A percentile compares a stretch with the other conserved stretches of the same genome.
Evolutionary conservation across 2,113 vertebrate species (phyloP).

Genomic region (Microcebus lehilahytsara): DNA sequence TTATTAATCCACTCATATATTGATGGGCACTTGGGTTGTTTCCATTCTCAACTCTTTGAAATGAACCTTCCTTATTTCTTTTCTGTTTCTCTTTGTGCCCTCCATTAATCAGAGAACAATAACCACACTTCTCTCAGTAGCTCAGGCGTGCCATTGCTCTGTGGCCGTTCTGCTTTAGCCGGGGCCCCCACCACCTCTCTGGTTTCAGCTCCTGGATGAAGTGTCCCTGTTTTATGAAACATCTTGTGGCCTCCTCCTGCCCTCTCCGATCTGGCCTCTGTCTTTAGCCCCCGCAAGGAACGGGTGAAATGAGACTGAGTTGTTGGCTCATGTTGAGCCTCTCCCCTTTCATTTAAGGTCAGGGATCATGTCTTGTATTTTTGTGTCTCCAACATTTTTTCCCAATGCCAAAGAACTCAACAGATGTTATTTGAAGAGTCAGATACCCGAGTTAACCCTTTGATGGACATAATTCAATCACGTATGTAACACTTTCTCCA

Average conservation of each 20-base stretch:
- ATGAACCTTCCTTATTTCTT: background rate
- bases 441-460: background rate
- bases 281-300: background rate
- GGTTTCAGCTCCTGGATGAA: background rate
- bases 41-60: background rate
- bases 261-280: background rate
- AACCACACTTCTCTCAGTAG: background rate
- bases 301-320: too few species aligned
- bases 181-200: fast-evolving
- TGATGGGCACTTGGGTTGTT: too few species aligned
- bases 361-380: background rate
- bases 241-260: too few species aligned
- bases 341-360: background rate
- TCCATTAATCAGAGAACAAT: background rate
- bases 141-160: fast-evolving
- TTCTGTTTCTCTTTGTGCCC: background rate
- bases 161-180: background rate
- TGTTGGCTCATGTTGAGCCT: background rate
- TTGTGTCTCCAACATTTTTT: background rate
- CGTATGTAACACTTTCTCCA: too few species aligned
- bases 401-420: too few species aligned
- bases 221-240: background rate
- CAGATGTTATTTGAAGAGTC: background rate
- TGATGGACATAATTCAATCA: background rate
- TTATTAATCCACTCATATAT: too few species aligned